phyloP scores from a whole-genome alignment of 2,888 invertebrate species.

The Hirtodrosophila confusa region DNA sequence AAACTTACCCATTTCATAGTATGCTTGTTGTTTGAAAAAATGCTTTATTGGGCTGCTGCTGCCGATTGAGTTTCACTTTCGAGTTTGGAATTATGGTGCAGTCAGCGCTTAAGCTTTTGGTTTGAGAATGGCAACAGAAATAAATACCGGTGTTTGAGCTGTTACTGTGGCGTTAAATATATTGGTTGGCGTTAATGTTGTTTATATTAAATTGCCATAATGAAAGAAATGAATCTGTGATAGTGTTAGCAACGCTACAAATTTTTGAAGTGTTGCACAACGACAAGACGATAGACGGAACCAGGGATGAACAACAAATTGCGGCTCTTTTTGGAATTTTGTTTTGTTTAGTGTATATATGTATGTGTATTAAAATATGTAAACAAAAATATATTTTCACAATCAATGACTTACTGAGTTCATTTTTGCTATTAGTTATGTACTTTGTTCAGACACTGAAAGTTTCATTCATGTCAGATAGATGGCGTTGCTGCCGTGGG shows the following conservation, averaged over 20 bases:
- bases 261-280: constrained; percentile 27
- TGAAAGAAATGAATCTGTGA: constrained; percentile 38
- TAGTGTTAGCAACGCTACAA: constrained; percentile 37
- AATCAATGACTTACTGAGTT: constrained; percentile 43
- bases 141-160: constrained; percentile 29
- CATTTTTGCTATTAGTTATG: constrained; percentile 2
- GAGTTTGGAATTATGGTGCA: constrained; percentile 15
- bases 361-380: constrained; percentile 37
- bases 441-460: constrained; percentile 1
- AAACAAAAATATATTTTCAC: constrained; percentile 37
- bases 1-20: constrained; percentile 70
- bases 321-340: constrained; percentile 53
- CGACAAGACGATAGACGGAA: constrained; percentile 22
- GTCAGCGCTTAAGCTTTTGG: constrained; percentile 1
- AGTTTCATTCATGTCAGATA: constrained; percentile 6
- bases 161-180: constrained; percentile 38
- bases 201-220: constrained; percentile 56
- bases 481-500: constrained; percentile 22
- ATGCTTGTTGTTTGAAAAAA: constrained; percentile 34
- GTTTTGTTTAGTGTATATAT: constrained; percentile 45
- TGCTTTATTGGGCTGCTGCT: constrained; percentile 24
- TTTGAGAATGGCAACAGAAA: constrained; percentile 11
- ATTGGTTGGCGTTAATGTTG: constrained; percentile 42
- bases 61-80: constrained; percentile 34
- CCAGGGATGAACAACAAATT: constrained; percentile 31